Conservation (phyloP, 2,113 vertebrate species). For the Garra rufa region DNA sequence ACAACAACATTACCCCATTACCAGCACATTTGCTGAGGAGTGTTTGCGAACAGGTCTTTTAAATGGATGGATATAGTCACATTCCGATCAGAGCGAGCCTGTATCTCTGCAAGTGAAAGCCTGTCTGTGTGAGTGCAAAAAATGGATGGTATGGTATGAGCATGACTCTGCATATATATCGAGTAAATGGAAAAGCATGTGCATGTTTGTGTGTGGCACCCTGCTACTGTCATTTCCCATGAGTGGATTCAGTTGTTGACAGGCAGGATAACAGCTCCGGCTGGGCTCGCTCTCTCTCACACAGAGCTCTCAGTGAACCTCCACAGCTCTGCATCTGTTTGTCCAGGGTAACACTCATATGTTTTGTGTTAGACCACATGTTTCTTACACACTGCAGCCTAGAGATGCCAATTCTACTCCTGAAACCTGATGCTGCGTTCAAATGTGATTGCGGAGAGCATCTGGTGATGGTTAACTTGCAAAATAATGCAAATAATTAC, state of each 20-base stretch:
- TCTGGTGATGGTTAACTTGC: constrained; percentile 30
- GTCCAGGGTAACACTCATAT: constrained; percentile 37
- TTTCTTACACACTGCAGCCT: neutral
- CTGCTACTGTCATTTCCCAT: constrained; percentile 34
- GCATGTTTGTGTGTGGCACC: constrained; percentile 1
- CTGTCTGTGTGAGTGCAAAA: neutral
- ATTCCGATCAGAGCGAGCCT: neutral
- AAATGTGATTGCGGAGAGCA: constrained; percentile 13
- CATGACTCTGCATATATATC: constrained; percentile 27
- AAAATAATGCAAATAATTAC: constrained; percentile 16
- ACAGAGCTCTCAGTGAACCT: constrained; percentile 34
- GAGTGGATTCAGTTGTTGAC: constrained; percentile 25
- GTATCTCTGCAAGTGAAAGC: neutral
- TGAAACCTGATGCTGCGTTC: constrained; percentile 22
- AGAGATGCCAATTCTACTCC: constrained; percentile 17
- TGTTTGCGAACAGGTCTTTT: neutral
- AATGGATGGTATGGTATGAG: neutral
- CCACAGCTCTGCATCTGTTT: constrained; percentile 34
- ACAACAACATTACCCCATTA: neutral
- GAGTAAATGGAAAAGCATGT: neutral
- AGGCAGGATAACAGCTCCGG: constrained; percentile 12
- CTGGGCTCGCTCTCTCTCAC: constrained; percentile 9
- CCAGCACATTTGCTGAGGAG: neutral
- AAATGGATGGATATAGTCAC: neutral
- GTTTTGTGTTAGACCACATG: constrained; percentile 36